Evolutionary conservation across 2,797 vertebrate species (phyloP), one percentile per base, ranked within the genome.

Genomic region (Sebastes hopkinsi): DNA sequence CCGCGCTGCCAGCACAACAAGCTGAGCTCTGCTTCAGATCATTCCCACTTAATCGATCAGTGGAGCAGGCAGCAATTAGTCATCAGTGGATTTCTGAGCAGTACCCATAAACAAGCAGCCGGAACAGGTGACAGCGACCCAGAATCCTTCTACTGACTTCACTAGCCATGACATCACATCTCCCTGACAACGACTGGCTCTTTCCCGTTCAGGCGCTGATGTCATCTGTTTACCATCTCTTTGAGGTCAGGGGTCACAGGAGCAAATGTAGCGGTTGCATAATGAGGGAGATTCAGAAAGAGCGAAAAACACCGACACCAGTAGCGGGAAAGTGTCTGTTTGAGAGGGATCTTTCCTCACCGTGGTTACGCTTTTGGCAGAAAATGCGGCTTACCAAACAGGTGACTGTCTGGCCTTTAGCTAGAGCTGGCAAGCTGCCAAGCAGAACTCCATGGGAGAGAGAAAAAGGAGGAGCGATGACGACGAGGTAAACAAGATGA

Each of bases 151-250:
- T 71, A 32, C 77, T 90, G 86, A 88, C 86, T 89, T 93, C 87
- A 85, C 84, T 23, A 61, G 72, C 76, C 25, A 42, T 88, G 82
- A 92, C 88, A 87, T 86, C 74, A 87, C 86, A 83, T 91, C 87
- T 79, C 91, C 76, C 66, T 82, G 89, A 93, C 91, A 86, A 91
- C 82, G 12, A 55, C 61, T 2, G 42, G 59, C 77, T 78, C 71
- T 81, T 91, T 91, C 86, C 85, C 23, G 7, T 82, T 84, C 58
- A 16, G 80, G 60, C 61, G 1, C 65, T 93, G 89, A 92, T 81
- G 92, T 92, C 81, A 94, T 85, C 89, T 94, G 90, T 94, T 94
- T 94, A 93, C 89, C 80, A 55, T 82, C 82, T 90, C 73, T 2
- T 55, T 34, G 50, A 75, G 89, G 91, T 92, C 83, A 79, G 74